A percentile compares a stretch with the other conserved stretches of the same genome.
These are phyloP conservation scores for Aurelia aurita DNA, from an alignment of 30 jellyfish, hydroid and myxozoan genomes.

Conservation along the genomic window DNA sequence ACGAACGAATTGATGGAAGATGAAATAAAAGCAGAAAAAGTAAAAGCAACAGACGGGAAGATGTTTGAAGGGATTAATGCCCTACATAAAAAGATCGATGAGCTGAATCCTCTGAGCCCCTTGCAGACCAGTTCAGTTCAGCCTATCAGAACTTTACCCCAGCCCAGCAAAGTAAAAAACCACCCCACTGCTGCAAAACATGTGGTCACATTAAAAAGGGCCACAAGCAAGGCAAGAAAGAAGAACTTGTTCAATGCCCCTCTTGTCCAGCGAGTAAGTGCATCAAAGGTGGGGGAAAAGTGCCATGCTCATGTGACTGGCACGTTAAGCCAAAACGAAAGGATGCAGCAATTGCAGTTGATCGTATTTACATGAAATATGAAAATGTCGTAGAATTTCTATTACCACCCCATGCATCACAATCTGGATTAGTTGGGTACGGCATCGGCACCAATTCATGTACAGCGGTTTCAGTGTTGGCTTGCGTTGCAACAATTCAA, in stretches of 20 bases:
- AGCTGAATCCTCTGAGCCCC: too few species aligned
- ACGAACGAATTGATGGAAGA: too few species aligned
- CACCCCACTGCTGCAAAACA: conserved; percentile 21
- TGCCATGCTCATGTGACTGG: conserved; percentile 32
- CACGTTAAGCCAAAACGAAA: conserved; percentile 3
- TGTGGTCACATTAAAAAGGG: conserved; percentile 4
- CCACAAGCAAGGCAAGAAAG: conserved; percentile 7
- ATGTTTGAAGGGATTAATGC: too few species aligned
- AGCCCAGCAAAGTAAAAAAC: background rate
- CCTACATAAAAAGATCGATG: too few species aligned
- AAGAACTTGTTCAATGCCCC: conserved; percentile 9
- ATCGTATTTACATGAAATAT: background rate
- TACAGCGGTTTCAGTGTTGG: conserved; percentile 4
- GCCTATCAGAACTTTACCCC: background rate
- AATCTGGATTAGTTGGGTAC: background rate
- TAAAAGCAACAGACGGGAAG: too few species aligned
- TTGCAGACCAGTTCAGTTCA: too few species aligned
- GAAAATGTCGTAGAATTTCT: background rate
- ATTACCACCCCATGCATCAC: conserved; percentile 10
- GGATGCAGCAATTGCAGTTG: background rate
- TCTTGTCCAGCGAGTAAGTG: conserved; percentile 1
- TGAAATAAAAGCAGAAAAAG: too few species aligned
- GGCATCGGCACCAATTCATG: conserved; percentile 13
- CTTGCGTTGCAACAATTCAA: conserved; percentile 2
- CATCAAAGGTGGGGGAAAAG: background rate